Base-by-base conservation (phyloP, 1,140 invertebrate genomes). In the Mylabris phalerata region DNA sequence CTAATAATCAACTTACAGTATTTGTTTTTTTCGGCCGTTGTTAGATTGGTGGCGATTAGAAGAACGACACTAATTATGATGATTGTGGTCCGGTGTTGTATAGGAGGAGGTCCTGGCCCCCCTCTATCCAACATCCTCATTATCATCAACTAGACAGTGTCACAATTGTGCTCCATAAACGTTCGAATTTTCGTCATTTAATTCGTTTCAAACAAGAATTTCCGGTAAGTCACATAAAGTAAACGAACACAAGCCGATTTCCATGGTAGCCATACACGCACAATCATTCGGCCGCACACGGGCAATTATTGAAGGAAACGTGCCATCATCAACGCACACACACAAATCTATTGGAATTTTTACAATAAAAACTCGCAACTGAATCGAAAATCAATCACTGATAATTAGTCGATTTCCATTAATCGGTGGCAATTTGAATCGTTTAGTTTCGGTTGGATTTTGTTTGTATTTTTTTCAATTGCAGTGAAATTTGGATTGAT, bases 1-100 rank as follows among this genome's bases (percentile, higher is more conserved):
- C 19, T 19, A 19, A 19, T 19, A 19, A 19, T 19, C 32, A 5
- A 68, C 69, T 71, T 64, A 71, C 69, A 71, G 39, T 66, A 68
- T 62, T 71, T 71, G 52, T 63, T 71, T 58, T 71, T 71, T 38
- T 71, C 69, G 9, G 65, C 67, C 10, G 26, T 13, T 26, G 59
- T 61, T 19, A 49, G 27, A 9, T 46, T 47, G n/a, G 42, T 49
- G 7, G 56, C 11, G 24, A 56, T 44, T 27, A 59, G 13, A 42
- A 50, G 45, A 42, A 50, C 27, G 24, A 62, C 40, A 46, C 50
- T 48, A 55, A 66, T 48, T 52, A 65, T 48, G 48, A 62, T 25
- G 7, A 49, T 58, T 32, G 25, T 45, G 19, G 19, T 13, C 38
- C 19, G 7, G 19, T 19, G 19, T 19, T 19, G 19, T 19, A 1